Conservation (phyloP, 23 tunicate genomes). For the Phallusia fumigata region DNA sequence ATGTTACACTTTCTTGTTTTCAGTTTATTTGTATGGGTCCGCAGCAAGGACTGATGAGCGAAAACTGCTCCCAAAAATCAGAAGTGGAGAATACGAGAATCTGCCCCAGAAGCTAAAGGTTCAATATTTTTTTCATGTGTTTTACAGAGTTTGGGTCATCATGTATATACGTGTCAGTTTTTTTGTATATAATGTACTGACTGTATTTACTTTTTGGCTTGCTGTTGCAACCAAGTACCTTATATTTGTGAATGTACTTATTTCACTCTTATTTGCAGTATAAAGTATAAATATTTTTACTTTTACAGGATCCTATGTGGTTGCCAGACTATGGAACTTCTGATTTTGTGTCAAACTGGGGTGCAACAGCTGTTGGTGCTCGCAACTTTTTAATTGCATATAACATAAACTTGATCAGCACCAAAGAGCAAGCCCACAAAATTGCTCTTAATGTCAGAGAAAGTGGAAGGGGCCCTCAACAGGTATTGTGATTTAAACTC, state of each 20-base stretch:
- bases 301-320: slow-evolving; percentile 64
- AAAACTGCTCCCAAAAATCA: slow-evolving; percentile 45
- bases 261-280: too few relatives aligned
- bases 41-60: slow-evolving; percentile 66
- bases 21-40: slow-evolving; percentile 69
- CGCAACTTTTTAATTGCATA: slow-evolving; percentile 79
- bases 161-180: too few relatives aligned
- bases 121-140: too few relatives aligned
- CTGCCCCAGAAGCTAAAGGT: slow-evolving; percentile 43
- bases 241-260: too few relatives aligned
- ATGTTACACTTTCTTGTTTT: not conserved
- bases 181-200: too few relatives aligned
- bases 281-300: too few relatives aligned
- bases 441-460: slow-evolving; percentile 87
- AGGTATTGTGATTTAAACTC: not conserved
- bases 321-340: slow-evolving; percentile 76
- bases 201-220: too few relatives aligned
- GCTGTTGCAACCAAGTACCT: too few relatives aligned
- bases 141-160: too few relatives aligned
- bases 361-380: slow-evolving; percentile 87
- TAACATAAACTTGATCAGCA: slow-evolving; percentile 73
- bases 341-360: slow-evolving; percentile 73
- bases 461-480: slow-evolving; percentile 64
- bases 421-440: slow-evolving; percentile 89
- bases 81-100: slow-evolving; percentile 78